phyloP scores from a whole-genome alignment of 2,113 vertebrate genomes.

The Mohoua ochrocephala region DNA sequence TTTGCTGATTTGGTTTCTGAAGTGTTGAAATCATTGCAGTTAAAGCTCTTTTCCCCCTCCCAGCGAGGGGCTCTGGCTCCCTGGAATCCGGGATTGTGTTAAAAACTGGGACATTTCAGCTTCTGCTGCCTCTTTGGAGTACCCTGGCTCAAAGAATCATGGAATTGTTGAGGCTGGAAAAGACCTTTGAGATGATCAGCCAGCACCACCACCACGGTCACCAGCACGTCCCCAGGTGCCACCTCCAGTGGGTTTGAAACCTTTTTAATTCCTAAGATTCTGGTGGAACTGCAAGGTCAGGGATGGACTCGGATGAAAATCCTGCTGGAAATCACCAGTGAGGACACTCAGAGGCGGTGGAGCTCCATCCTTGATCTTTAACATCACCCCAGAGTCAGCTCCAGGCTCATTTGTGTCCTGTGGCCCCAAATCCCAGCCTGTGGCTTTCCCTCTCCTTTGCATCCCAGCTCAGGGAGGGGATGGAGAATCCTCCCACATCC shows the following conservation, averaged over 20 bases:
- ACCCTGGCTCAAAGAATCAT: background rate
- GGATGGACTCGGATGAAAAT: fast-evolving
- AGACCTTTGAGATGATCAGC: background rate
- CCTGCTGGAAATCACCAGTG: background rate
- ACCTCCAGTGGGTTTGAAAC: background rate
- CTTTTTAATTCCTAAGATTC: fast-evolving
- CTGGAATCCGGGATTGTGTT: background rate
- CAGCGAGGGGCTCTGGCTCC: background rate
- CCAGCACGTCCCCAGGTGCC: background rate
- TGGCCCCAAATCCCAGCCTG: background rate
- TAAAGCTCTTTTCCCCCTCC: background rate
- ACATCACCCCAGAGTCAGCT: background rate
- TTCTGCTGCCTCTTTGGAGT: background rate
- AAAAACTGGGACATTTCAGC: background rate
- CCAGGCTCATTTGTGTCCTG: background rate
- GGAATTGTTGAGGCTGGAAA: background rate
- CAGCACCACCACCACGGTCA: fast-evolving
- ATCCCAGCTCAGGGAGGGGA: background rate
- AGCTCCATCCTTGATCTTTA: background rate
- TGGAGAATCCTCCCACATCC: background rate
- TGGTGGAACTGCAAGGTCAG: background rate
- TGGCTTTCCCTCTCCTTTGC: background rate
- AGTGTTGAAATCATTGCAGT: background rate
- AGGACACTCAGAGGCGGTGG: fast-evolving
- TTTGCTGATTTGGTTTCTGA: background rate